These are phyloP conservation scores for Phalloptychus januarius DNA, from an alignment of 2,797 vertebrate species.

Conservation along the genomic window DNA sequence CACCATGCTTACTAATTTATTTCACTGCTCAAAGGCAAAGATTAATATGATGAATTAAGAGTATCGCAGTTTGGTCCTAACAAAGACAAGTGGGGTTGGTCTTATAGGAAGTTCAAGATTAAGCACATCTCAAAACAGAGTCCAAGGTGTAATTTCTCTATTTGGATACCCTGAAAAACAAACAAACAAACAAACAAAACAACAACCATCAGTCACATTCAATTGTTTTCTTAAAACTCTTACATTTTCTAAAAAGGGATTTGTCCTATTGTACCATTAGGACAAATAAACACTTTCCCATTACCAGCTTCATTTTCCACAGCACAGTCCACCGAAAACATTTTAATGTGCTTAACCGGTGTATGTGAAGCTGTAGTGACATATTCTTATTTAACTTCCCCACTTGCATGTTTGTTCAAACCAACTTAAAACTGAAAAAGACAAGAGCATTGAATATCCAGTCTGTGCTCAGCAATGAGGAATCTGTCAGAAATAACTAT, in stretches of 20 bases:
- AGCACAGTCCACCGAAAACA: not conserved
- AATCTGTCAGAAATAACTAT: not conserved
- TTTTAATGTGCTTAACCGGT: not conserved
- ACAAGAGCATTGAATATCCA: not conserved
- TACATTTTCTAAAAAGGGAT: not conserved
- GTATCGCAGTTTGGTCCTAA: not conserved
- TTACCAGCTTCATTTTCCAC: not conserved
- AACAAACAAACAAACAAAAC: constrained; percentile 15
- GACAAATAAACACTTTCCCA: not conserved
- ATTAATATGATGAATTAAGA: not conserved
- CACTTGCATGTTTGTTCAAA: not conserved
- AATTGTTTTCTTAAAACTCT: not conserved
- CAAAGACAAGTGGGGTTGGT: not conserved
- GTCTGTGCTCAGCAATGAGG: not conserved
- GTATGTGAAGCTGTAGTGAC: not conserved
- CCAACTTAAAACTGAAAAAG: too few species aligned
- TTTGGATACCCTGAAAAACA: constrained; percentile 37
- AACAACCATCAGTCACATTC: constrained; percentile 14
- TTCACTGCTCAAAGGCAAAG: constrained; percentile 9
- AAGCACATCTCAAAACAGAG: constrained; percentile 16
- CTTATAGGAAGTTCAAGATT: constrained; percentile 8
- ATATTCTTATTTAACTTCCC: not conserved
- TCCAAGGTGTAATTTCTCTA: constrained; percentile 7
- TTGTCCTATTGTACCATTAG: not conserved
- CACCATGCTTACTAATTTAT: constrained; percentile 61